These are phyloP conservation scores for Caenorhabditis briggsae DNA, from an alignment of 1,140 invertebrate genomes.

Conservation along the genomic window DNA sequence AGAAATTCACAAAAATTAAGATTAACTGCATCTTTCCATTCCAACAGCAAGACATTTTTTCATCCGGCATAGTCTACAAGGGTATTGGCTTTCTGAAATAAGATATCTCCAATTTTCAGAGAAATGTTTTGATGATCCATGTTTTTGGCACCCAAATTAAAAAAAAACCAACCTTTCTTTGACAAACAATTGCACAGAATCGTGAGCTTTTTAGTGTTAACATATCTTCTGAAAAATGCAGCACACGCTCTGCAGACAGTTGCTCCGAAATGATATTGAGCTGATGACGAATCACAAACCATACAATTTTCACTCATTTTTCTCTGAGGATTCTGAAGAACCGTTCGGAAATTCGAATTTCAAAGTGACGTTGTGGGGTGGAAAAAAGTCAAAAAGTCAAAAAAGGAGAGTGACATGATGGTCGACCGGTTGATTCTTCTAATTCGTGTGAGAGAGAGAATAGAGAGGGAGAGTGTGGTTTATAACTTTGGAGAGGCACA, in stretches of 20 bases:
- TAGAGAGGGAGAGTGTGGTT: background rate
- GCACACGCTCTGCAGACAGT: constrained; percentile 19
- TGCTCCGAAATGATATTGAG: constrained; percentile 45
- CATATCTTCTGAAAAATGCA: constrained; percentile 48
- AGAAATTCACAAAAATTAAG: background rate
- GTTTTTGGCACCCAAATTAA: too few relatives aligned
- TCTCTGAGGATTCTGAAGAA: too few relatives aligned
- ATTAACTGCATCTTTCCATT: background rate
- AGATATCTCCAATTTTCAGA: background rate
- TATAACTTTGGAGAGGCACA: background rate
- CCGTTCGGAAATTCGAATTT: background rate
- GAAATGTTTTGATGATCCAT: too few relatives aligned
- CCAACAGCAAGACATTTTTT: constrained; percentile 15
- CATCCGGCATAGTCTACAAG: constrained; percentile 38
- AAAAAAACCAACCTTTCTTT: background rate
- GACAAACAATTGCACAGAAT: constrained; percentile 33
- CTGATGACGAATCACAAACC: constrained; percentile 10
- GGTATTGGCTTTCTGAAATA: constrained; percentile 47
- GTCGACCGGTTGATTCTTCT: constrained; percentile 10
- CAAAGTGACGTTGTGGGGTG: background rate
- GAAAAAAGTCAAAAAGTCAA: background rate
- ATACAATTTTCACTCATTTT: background rate
- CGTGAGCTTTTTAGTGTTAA: constrained; percentile 10
- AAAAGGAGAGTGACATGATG: background rate
- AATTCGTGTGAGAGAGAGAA: background rate